phyloP scores from a whole-genome alignment of 1,140 invertebrate genomes.

The Zeugodacus cucurbitae region DNA sequence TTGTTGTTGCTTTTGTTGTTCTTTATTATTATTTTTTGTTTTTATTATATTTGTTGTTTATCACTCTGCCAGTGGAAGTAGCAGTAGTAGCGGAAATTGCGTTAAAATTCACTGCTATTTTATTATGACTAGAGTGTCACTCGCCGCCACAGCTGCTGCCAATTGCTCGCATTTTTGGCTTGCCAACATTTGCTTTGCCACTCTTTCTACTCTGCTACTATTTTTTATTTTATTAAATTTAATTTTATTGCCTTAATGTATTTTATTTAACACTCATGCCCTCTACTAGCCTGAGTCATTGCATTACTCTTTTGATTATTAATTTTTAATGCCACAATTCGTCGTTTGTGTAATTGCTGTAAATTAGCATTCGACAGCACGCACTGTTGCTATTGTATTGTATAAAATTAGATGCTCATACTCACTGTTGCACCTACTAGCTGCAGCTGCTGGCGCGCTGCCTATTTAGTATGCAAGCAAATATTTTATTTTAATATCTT shows the following conservation, averaged over 20 bases:
- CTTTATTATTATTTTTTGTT: no score
- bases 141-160: neutral
- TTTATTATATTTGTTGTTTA: no score
- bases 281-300: neutral
- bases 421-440: neutral
- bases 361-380: neutral
- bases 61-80: neutral
- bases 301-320: neutral
- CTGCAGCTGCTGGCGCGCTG: neutral
- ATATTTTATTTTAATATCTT: neutral
- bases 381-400: no score
- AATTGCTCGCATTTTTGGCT: neutral
- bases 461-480: neutral
- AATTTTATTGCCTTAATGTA: neutral
- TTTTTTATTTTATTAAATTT: neutral
- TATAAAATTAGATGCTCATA: neutral
- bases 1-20: neutral
- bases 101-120: slow-evolving; percentile 42
- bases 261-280: neutral
- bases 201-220: no score
- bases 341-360: neutral
- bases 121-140: neutral
- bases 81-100: slow-evolving; percentile 42
- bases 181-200: no score
- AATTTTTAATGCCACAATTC: slow-evolving; percentile 1